Evolutionary conservation across 2,888 invertebrate species (phyloP), one percentile per base, ranked within the genome.

Genomic region (Phasia obesa): DNA sequence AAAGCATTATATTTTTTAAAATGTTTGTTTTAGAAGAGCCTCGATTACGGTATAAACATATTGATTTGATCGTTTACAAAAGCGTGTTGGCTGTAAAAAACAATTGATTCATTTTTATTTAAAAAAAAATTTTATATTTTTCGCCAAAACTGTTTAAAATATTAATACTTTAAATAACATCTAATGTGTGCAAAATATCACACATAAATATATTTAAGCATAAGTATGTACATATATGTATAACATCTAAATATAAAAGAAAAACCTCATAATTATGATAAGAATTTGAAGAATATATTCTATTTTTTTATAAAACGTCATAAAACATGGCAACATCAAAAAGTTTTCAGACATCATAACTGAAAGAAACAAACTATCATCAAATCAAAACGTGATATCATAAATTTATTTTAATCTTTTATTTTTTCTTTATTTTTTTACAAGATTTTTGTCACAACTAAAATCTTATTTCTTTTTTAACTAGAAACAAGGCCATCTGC

Each of bases 301-400:
- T 42, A 17, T 47, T 47, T 17, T 17, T 47, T n/a, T 17, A 17
- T 19, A 55, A 55, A 69, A 69, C 77, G 70, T 77, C 77, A 77
- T 15, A 44, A 62, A 62, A n/a, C 69, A 47, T 55, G 31, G 17
- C 27, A 7, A 27, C 0, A 21, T 17, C 17, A 31, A 17, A 49
- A 65, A 21, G 31, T 27, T 73, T 9, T 2, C 27, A 38, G n/a
- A n/a, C n/a, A 49, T 44, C n/a, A 53, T 64, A 13, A 53, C 42
- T 53, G 25, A 59, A 38, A 65, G 57, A 13, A 70, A 67, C 17
- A 60, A 67, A 69, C 75, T 60, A 83, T 83, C 83, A 83, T 49
- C 71, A 60, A 67, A 67, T 75, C 44, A 76, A 83, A 75, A 79
- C 83, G 83, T 83, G 83, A 79, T 83, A 67, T 83, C 70, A 75